Evolutionary conservation across 2,888 invertebrate genomes (phyloP).

Genomic region (Hetaerina titia): DNA sequence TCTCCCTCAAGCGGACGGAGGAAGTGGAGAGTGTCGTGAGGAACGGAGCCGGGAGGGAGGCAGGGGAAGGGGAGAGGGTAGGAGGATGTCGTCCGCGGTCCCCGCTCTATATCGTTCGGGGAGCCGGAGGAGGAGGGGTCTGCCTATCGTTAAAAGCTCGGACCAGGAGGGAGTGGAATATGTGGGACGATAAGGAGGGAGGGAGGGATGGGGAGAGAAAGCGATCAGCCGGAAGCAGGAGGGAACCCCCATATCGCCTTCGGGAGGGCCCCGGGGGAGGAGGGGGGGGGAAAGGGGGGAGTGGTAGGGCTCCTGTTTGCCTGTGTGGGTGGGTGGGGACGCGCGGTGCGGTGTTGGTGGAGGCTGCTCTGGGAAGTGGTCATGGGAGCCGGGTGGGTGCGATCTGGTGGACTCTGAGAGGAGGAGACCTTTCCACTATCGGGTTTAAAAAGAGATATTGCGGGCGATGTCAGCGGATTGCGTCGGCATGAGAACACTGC

Average conservation of each 20-base stretch:
- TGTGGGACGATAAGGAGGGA: not conserved
- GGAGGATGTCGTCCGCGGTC: not conserved
- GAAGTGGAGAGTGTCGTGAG: not conserved
- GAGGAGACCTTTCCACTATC: not conserved
- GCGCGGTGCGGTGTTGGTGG: not conserved
- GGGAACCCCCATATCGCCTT: slow-evolving; percentile 30
- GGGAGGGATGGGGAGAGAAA: not conserved
- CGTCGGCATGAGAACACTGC: not conserved
- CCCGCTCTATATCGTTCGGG: not conserved
- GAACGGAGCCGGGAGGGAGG: not conserved
- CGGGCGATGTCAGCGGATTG: slow-evolving; percentile 5
- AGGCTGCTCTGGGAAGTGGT: not conserved
- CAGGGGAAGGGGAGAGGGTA: not conserved
- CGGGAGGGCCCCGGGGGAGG: not conserved
- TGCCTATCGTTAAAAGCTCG: slow-evolving; percentile 30
- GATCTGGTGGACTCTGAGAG: not conserved
- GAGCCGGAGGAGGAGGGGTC: not conserved
- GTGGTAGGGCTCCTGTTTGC: not conserved
- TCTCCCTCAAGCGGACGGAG: not conserved
- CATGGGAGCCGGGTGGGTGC: not conserved
- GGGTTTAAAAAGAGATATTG: not conserved
- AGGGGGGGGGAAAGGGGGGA: not conserved
- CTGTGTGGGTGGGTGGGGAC: not conserved
- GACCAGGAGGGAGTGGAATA: not conserved
- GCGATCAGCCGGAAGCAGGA: slow-evolving; percentile 60